Evolutionary conservation across 2,888 invertebrate genomes (phyloP), one percentile per base, ranked within the genome.

Genomic region (Protodeltote pygarga): DNA sequence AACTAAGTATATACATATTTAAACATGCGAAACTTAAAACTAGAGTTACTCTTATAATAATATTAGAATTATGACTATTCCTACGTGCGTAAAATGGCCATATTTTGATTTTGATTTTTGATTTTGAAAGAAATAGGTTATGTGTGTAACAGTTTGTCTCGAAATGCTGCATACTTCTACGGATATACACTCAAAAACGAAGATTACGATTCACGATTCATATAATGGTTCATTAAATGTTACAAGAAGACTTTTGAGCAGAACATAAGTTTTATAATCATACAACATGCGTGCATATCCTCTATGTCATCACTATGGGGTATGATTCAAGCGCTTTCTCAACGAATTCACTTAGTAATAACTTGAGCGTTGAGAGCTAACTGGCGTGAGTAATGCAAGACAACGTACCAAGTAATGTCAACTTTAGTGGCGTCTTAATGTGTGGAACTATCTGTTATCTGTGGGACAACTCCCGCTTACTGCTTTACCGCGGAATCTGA

Each of bases 361-460:
- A 57, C 41, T 54, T 61, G 61, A 64, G 67, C 61, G 60, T 45
- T 49, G 61, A 64, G 67, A 64, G 60, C 47, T 49, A 60, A 52
- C 55, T 49, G 49, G 37, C 35, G 42, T 63, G 66, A 67, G 60
- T 65, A 62, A 81, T 74, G 71, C 66, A 73, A 73, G 73, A 79
- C 78, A 76, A 77, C 67, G 52, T 65, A 74, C 64, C 66, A 52
- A 68, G 67, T 63, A 60, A 54, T 51, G 77, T 79, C 75, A 78
- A 76, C 72, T 77, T 74, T 72, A 77, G 73, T 73, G 64, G 65
- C 61, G 63, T 66, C 68, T 68, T 77, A 81, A 80, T 76, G 77
- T 78, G 76, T 72, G 67, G 64, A 72, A 79, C 78, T 80, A 69
- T 69, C 37, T 71, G 71, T 71, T 77, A 73, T 78, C 79, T 70